phyloP scores from a whole-genome alignment of 2,888 invertebrate genomes.

The Orchestes rusci region DNA sequence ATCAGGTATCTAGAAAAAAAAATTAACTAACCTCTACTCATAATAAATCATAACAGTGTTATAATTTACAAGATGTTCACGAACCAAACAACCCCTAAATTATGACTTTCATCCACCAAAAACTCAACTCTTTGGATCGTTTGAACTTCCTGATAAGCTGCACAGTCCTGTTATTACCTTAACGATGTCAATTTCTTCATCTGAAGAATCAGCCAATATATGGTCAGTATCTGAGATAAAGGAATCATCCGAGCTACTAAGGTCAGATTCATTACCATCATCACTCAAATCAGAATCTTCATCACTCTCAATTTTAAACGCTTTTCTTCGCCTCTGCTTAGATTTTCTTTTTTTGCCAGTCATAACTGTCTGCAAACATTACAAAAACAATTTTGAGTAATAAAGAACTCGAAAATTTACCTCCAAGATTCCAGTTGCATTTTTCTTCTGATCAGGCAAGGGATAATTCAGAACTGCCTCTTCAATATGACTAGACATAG shows the following conservation, averaged over 20 bases:
- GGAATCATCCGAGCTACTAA: slow-evolving; percentile 35
- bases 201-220: slow-evolving; percentile 33
- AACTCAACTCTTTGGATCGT: too few species aligned
- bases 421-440: not conserved
- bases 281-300: slow-evolving; percentile 35
- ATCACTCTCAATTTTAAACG: slow-evolving; percentile 32
- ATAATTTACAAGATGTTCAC: too few species aligned
- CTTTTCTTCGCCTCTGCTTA: slow-evolving; percentile 34
- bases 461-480: slow-evolving; percentile 44
- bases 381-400: too few species aligned
- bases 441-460: slow-evolving; percentile 31
- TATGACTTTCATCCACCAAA: too few species aligned
- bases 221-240: slow-evolving; percentile 36
- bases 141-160: too few species aligned
- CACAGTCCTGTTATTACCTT: slow-evolving; percentile 27
- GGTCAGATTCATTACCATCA: slow-evolving; percentile 28
- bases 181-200: slow-evolving; percentile 33
- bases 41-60: too few species aligned
- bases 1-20: slow-evolving; percentile 23
- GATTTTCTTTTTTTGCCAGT: slow-evolving; percentile 31
- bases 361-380: slow-evolving; percentile 30
- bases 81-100: too few species aligned
- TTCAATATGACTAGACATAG: slow-evolving; percentile 39
- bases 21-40: not conserved
- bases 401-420: too few species aligned